Base-by-base conservation (phyloP, 2,888 invertebrate species). In the Tuta absoluta region DNA sequence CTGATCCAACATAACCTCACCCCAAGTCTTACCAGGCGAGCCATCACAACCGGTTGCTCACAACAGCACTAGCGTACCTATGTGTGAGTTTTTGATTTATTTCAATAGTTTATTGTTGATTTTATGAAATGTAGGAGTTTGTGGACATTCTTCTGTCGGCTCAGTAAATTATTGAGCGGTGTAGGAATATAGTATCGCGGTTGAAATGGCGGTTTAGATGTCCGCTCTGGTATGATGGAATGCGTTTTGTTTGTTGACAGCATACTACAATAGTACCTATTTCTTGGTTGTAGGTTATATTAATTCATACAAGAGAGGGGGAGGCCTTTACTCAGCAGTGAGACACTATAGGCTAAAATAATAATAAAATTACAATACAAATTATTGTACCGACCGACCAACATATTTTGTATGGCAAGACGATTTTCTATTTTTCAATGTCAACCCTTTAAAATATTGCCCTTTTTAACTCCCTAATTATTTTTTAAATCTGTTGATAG, bases 11-110 rank as follows among this genome's bases (percentile, higher is more conserved):
- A 41, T 66, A 59, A 21, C 65, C 74, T 37, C 59, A 57, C 23
- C 66, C 65, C 65, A 67, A 72, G 65, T 66, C 72, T 71, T 69
- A 75, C 77, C 77, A 83, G 83, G 84, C 83, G 66, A 53, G 51
- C 51, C 21, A 53, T 24, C 23, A 23, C 23, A 75, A 83, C 84
- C 81, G 82, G 83, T 83, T 78, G 68, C 72, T 71, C 74, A 72
- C 75, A 66, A 73, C 67, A 71, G 66, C 65, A 59, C 37, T 45
- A 62, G 56, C 63, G 11, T 37, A 64, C 66, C 69, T 51, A 64
- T 67, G 68, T 68, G 53, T 65, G 64, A n/a, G 45, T 45, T 59
- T 68, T 66, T 68, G 72, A 71, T 65, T 72, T 75, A 76, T 74
- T 74, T 64, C 72, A 72, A 73, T 70, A 70, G 65, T 63, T 74